Evolutionary conservation across 30 jellyfish, hydroid and myxozoan species (phyloP), one percentile per base, ranked within the genome.

Genomic region (Aurelia coerulea): DNA sequence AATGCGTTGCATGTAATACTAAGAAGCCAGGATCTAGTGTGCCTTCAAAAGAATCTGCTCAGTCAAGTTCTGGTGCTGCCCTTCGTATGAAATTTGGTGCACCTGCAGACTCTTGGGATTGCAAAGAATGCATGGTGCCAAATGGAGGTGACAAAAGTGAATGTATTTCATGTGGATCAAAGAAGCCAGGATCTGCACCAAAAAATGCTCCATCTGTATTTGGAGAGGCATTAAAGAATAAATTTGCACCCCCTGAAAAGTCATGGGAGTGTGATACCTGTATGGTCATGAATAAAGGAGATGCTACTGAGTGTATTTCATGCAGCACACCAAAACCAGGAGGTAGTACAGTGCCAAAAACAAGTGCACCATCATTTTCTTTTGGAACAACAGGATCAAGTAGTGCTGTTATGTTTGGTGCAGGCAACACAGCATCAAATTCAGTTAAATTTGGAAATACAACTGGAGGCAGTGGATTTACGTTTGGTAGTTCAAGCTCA

Each of bases 211-310:
- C 85, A 5, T 3, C 73, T 1, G 15, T 4, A 2, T 75, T 32
- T 29, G 83, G 84, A 13, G 15, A 42, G 8, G 29, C 76, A 17
- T 16, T 37, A 3, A 73, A 17, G 23, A 35, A 15, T 12, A 78
- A 67, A 18, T 88, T 88, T 79, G 79, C 77, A n/a, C 77, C 76
- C 51, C 29, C 64, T 18, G 67, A 53, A 59, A 42, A 18, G 12
- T 46, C 88, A 5, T 91, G 97, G 97, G 96, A 91, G 31, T 91
- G 97, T 62, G 83, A 83, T 15, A 53, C 86, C 15, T 91, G 97
- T 74, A 62, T 91, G 88, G 74, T 91, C 31, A 49, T 1, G 16
- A 91, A 91, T 69, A 62, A 77, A 42, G 63, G 34, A 0, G 86
- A 62, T 15, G 86, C 75, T 15, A 58, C 71, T 5, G 74, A 62